These are phyloP conservation scores for Oncorhynchus keta DNA, from an alignment of 2,113 vertebrate species.

Conservation along the genomic window DNA sequence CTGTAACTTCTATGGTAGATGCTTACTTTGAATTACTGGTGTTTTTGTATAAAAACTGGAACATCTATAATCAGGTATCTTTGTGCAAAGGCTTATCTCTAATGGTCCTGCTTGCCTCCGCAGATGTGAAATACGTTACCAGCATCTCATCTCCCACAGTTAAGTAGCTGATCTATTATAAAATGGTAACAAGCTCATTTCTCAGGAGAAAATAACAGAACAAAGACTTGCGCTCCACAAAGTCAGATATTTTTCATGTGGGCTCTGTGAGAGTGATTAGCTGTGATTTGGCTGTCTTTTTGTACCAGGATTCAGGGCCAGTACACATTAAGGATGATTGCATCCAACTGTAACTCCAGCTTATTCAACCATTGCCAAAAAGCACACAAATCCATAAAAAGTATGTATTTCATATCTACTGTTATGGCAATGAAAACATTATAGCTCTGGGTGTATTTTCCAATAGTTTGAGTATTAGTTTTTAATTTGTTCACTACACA, in stretches of 20 bases:
- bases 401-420: too few species aligned
- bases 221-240: slow-evolving; percentile 55
- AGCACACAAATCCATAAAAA: slow-evolving; percentile 34
- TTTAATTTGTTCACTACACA: slow-evolving; percentile 7
- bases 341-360: slow-evolving; percentile 33
- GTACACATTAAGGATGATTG: slow-evolving; percentile 61
- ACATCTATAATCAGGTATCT: slow-evolving; percentile 51
- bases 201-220: slow-evolving; percentile 55
- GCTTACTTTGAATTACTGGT: slow-evolving; percentile 26
- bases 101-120: slow-evolving; percentile 51
- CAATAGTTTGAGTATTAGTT: neutral
- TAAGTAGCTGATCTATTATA: slow-evolving; percentile 60
- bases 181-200: slow-evolving; percentile 67
- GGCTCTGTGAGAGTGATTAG: slow-evolving; percentile 58
- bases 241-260: slow-evolving; percentile 59
- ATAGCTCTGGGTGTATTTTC: too few species aligned
- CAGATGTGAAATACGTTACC: slow-evolving; percentile 45
- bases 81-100: slow-evolving; percentile 39
- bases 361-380: slow-evolving; percentile 32
- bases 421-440: neutral
- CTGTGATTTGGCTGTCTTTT: slow-evolving; percentile 60
- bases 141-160: slow-evolving; percentile 29
- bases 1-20: slow-evolving; percentile 21
- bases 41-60: slow-evolving; percentile 38
- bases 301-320: slow-evolving; percentile 55